Conservation (phyloP, 2,113 vertebrate genomes). For the Chaenogobius annularis region DNA sequence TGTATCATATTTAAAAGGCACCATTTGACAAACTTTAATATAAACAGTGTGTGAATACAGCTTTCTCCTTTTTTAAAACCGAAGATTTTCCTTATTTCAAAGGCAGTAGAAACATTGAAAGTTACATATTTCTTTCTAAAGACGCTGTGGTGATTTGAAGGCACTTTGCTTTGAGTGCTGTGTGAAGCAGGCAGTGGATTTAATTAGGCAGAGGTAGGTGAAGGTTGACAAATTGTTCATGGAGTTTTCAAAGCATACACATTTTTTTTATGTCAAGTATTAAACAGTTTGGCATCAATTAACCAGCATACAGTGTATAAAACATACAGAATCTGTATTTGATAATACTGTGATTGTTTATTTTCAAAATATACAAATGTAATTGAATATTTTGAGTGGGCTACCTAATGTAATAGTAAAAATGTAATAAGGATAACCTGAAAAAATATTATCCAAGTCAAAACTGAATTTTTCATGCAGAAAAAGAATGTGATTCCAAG, state of each 20-base stretch:
- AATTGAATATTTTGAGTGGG: too few relatives aligned
- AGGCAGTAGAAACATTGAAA: background rate
- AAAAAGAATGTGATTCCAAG: background rate
- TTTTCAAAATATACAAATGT: too few relatives aligned
- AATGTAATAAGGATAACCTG: background rate
- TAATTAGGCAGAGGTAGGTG: conserved; percentile 1
- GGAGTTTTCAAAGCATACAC: background rate
- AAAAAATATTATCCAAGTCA: background rate
- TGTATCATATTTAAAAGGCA: background rate
- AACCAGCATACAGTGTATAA: too few relatives aligned
- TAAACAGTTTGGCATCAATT: too few relatives aligned
- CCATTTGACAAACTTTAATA: background rate
- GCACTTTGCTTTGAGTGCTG: too few relatives aligned
- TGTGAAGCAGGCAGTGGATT: too few relatives aligned
- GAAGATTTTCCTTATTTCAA: background rate
- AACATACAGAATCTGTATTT: too few relatives aligned
- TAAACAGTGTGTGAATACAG: background rate
- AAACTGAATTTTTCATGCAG: background rate
- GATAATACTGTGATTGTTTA: too few relatives aligned
- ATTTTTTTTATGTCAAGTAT: too few relatives aligned
- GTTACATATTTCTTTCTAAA: too few relatives aligned
- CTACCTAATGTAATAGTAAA: too few relatives aligned
- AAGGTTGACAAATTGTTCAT: background rate
- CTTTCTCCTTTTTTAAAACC: background rate
- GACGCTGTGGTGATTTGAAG: too few relatives aligned